Conservation (phyloP, 2,113 vertebrate genomes). For the Nipponia nippon region DNA sequence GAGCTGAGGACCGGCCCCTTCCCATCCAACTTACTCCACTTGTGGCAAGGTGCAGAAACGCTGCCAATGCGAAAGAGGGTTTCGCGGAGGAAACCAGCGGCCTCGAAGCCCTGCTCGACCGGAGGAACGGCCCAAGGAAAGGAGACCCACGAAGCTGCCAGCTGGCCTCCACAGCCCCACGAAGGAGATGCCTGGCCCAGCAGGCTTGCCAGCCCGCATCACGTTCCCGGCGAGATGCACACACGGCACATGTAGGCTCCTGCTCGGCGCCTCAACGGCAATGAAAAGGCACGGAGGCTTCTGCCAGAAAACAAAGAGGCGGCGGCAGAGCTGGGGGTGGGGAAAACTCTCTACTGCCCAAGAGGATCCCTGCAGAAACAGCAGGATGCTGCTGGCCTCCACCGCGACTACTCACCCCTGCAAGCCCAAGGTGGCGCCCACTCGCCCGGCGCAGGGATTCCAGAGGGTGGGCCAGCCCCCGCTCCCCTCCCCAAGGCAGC, state of each 20-base stretch:
- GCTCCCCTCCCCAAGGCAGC: no score
- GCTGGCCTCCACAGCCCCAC: not conserved
- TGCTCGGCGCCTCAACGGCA: no score
- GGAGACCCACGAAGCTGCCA: not conserved
- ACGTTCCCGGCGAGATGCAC: not conserved
- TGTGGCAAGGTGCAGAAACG: not conserved
- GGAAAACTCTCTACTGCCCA: no score
- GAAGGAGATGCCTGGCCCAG: not conserved
- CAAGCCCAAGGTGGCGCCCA: no score
- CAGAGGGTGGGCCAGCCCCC: no score
- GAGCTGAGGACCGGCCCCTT: not conserved
- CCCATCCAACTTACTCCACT: conserved; percentile 43
- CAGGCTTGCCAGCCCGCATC: not conserved
- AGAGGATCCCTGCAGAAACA: no score
- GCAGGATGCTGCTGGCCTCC: no score
- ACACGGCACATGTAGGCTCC: not conserved
- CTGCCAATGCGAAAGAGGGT: not conserved
- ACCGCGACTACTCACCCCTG: no score
- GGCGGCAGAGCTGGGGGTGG: no score
- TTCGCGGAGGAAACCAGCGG: not conserved
- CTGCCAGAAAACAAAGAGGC: no score
- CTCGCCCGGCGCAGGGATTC: no score
- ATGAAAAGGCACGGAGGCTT: no score
- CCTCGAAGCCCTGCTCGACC: not conserved
- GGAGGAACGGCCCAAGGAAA: not conserved